Evolutionary conservation across 2,888 invertebrate species (phyloP).

Genomic region (Zygothrica quintamaculata): DNA sequence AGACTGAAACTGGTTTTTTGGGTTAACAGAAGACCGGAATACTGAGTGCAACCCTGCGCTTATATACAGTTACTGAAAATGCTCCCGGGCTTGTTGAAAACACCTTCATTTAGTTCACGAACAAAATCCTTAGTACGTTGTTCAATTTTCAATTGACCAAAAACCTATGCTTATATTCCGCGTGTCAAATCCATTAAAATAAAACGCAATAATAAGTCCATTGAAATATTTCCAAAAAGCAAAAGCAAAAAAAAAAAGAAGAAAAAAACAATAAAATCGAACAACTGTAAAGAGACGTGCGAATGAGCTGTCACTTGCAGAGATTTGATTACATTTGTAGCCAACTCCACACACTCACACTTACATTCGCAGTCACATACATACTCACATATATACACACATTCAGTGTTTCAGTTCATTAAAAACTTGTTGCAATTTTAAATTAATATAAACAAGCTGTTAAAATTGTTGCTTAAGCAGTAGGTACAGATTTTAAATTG

Average conservation of each 20-base stretch:
- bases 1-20: no score
- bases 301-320: conserved; percentile 61
- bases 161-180: conserved; percentile 1
- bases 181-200: conserved; percentile 50
- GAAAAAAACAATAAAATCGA: conserved; percentile 5
- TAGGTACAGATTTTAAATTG: conserved; percentile 10
- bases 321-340: conserved; percentile 11
- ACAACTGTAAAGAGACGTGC: conserved; percentile 36
- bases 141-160: conserved; percentile 33
- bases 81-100: conserved; percentile 37
- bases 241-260: no score
- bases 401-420: conserved; percentile 57
- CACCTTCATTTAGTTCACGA: conserved; percentile 50
- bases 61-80: conserved; percentile 22
- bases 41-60: background rate
- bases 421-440: conserved; percentile 69
- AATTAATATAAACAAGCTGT: conserved; percentile 27
- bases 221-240: conserved; percentile 36
- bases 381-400: background rate
- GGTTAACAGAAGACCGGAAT: no score
- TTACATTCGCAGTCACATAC: conserved; percentile 13
- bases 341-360: background rate
- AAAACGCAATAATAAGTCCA: conserved; percentile 42
- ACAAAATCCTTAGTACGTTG: conserved; percentile 27
- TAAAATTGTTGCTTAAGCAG: conserved; percentile 29